Evolutionary conservation across 1,140 invertebrate genomes (phyloP).

Genomic region (Philotrypesis tridentata): DNA sequence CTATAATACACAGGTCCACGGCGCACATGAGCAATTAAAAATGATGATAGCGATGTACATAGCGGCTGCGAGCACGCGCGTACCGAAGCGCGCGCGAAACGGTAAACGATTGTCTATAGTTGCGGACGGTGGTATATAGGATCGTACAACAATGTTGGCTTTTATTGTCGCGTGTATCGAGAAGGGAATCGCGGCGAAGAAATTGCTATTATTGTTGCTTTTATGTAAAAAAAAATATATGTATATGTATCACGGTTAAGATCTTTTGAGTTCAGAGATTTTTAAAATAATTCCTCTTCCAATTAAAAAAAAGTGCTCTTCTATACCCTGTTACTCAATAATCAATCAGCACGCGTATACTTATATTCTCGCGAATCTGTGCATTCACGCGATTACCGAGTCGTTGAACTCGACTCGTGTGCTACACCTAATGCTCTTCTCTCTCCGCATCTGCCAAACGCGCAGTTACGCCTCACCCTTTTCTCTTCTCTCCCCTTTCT

Average conservation of each 20-base stretch:
- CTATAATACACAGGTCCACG: background rate
- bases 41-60: conserved; percentile 13
- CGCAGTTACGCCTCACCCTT: background rate
- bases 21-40: conserved; percentile 24
- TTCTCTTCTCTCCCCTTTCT: background rate
- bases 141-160: background rate
- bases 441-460: background rate
- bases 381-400: background rate
- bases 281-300: too few relatives aligned
- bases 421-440: background rate
- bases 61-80: background rate
- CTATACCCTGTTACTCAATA: too few relatives aligned
- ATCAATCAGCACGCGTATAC: too few relatives aligned
- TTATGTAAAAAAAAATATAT: too few relatives aligned
- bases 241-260: too few relatives aligned
- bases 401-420: conserved; percentile 21
- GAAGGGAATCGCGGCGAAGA: too few relatives aligned
- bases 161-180: too few relatives aligned
- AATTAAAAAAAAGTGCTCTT: too few relatives aligned
- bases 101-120: background rate
- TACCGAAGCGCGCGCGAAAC: background rate
- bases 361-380: background rate
- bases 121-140: background rate
- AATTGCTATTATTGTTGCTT: too few relatives aligned
- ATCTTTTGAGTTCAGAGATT: too few relatives aligned